Conservation (phyloP, 2,113 vertebrate species). For the Bufo bufo region DNA sequence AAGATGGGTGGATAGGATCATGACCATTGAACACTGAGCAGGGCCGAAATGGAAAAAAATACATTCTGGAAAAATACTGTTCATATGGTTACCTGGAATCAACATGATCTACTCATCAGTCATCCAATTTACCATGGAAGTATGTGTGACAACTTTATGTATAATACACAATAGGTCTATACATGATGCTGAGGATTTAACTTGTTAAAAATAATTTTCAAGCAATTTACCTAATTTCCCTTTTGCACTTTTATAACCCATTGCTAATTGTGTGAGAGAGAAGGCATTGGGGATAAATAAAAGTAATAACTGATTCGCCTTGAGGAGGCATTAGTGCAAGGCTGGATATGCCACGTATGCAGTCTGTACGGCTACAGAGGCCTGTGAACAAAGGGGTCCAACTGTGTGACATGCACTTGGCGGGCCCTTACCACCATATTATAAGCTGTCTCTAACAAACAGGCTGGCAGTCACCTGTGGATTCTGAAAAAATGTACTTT, state of each 20-base stretch:
- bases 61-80: not conserved
- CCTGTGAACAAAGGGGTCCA: not conserved
- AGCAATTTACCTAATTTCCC: too few relatives aligned
- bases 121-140: not conserved
- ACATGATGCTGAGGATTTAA: not conserved
- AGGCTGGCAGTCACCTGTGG: constrained; percentile 82
- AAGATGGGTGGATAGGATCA: not conserved
- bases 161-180: not conserved
- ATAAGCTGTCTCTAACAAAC: not conserved
- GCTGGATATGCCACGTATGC: not conserved
- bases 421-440: not conserved
- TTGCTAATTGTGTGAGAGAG: too few relatives aligned
- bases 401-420: not conserved
- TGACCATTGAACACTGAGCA: not conserved
- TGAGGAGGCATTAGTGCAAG: not conserved
- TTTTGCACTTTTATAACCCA: not conserved
- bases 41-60: not conserved
- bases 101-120: not conserved
- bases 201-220: not conserved
- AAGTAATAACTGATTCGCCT: not conserved
- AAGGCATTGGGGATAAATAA: not conserved
- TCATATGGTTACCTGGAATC: not conserved
- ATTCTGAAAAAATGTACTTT: constrained; percentile 89
- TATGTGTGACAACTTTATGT: not conserved
- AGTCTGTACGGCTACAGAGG: not conserved